Base-by-base conservation (phyloP, 2,888 invertebrate species). In the Norana najaformis region DNA sequence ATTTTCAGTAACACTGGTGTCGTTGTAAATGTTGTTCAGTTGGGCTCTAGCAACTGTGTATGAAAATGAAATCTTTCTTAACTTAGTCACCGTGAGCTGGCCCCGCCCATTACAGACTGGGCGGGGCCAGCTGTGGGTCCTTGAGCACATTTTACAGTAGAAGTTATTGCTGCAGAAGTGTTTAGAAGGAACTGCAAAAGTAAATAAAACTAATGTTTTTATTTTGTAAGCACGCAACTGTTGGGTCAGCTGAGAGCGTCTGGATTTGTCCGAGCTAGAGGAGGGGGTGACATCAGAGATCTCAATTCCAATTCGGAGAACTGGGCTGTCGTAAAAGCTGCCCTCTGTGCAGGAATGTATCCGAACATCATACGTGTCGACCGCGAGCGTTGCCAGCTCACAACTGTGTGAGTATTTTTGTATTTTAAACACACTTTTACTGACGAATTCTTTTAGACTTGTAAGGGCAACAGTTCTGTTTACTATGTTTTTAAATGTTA, bases 271-370 rank as follows among this genome's bases (percentile, higher is more conserved):
- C 92, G 95, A 90, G 96, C 97, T 0, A 92, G 95, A 90, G 95
- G 95, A 23, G 93, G 93, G 41, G 95, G 95, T 13, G 97, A 97
- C 93, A 96, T 97, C 91, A 92, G 97, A 92, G 97, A 97, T 93
- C 96, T 98, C 82, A 98, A 98, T 95, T 95, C 96, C 1, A 97
- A 98, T 95, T 97, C 97, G 0, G 96, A 97, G 93, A 97, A 97
- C 94, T 98, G 98, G 98, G 97, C 97, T 23, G 96, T 98, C 90
- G 97, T 99, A 0, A 98, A 98, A 94, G 97, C 97, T 0, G 97
- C 97, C 3, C 95, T 99, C 53, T 96, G 97, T 39, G 97, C 97
- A 8, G 98, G 99, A 0, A 96, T 97, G 91, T 99, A 98, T 95
- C 99, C 99, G 0, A 97, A 97, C 93, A 95, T 99, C 88, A 97